Evolutionary conservation across 2,113 vertebrate genomes (phyloP), one percentile per base, ranked within the genome.

Genomic region (Tupaia tana): DNA sequence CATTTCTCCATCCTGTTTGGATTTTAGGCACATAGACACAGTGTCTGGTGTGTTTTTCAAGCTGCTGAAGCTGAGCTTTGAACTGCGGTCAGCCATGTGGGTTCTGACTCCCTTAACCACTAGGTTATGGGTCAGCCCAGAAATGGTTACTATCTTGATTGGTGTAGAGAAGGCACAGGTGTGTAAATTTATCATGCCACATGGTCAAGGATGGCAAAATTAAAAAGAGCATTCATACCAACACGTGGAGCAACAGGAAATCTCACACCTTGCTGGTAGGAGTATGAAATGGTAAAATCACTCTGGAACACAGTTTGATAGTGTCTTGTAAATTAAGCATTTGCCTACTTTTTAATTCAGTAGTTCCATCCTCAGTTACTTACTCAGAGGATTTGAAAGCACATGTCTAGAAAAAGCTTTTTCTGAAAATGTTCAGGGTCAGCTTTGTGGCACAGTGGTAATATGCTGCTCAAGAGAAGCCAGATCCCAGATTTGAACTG

Each of bases 381-480:
- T 92, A 70, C 14, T 9, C 56, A 58, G 29, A 82, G 80, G 7
- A 90, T 77, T 80, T 86, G 67, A 91, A 96, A 59, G 15, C 25
- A 52, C 73, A 61, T 83, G 13, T 90, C 34, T 20, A 79, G 15
- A 59, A 91, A 91, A 93, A 11, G 31, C 19, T n/a, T 75, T 77
- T 11, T 84, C 27, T 75, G 88, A 93, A 90, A 93, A 66, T 92
- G 34, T 88, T 86, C 69, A 93, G 67, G 91, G 66, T 6, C 6
- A 43, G 43, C 43, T 43, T 43, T 43, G 43, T 43, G 43, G 43
- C 43, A 43, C 43, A 43, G 43, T 43, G 43, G 43, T 43, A 43
- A 43, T 43, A 43, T 4, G 43, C 43, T 43, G 43, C 43, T 43
- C 43, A 43, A 43, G 43, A 43, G 43, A 43, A 43, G 43, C 43